Conservation (phyloP, 2,113 vertebrate genomes). For the Eidolon helvum region DNA sequence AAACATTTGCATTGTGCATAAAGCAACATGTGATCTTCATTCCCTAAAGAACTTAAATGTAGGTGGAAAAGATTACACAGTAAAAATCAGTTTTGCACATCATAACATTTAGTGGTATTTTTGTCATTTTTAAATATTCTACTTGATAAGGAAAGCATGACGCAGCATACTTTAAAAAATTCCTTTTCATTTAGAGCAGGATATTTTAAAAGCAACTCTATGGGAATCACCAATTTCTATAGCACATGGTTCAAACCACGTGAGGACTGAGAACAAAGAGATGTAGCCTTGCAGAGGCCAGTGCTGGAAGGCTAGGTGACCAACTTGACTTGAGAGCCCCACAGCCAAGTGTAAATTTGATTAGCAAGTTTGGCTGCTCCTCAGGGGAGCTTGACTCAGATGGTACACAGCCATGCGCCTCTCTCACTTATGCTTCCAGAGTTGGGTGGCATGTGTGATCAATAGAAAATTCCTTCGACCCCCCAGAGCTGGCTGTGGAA, state of each 20-base stretch:
- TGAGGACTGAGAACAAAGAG: too few relatives aligned
- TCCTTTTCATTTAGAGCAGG: background rate
- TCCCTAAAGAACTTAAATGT: background rate
- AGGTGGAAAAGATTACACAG: background rate
- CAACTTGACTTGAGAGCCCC: background rate
- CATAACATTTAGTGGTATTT: background rate
- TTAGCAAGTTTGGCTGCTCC: background rate
- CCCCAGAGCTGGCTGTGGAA: background rate
- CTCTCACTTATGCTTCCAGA: background rate
- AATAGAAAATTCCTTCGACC: background rate
- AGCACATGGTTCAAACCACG: background rate
- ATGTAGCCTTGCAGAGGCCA: background rate
- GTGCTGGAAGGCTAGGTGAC: background rate
- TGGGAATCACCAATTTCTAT: background rate
- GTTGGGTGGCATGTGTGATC: background rate
- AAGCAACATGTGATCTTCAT: background rate
- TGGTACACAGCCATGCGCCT: background rate
- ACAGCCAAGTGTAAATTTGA: background rate
- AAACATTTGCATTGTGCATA: background rate
- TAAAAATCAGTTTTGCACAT: background rate
- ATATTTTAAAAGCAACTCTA: conserved; percentile 21
- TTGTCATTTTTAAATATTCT: background rate
- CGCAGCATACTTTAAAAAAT: background rate
- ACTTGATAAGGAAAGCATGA: background rate
- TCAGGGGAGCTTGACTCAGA: background rate